Percentiles rank a stretch among this genome's conserved stretches.
phyloP scores from a whole-genome alignment of 64 coral and sea anemone species.

The Porites lutea region DNA sequence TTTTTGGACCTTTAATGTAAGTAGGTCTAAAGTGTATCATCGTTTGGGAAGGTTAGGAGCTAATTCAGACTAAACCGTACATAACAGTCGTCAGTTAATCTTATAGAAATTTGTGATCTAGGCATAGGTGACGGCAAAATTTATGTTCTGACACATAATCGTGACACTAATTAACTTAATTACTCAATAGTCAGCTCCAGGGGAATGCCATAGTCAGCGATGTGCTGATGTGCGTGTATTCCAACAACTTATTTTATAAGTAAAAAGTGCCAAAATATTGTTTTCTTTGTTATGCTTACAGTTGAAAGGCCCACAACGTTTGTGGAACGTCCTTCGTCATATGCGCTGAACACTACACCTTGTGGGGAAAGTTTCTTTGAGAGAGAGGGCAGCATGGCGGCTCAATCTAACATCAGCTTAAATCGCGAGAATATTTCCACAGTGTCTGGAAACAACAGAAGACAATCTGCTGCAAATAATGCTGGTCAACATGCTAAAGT shows the following conservation, averaged over 20 bases:
- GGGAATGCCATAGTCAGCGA: too few species aligned
- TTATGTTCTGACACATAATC: too few species aligned
- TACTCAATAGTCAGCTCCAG: too few species aligned
- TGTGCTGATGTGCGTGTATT: too few species aligned
- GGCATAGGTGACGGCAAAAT: too few species aligned
- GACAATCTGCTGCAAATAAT: neutral
- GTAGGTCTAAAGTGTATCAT: too few species aligned
- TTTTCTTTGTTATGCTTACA: neutral
- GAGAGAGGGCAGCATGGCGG: neutral
- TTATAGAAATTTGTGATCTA: too few species aligned
- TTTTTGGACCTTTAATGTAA: too few species aligned
- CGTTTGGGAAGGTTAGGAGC: too few species aligned
- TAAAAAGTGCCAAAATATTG: neutral
- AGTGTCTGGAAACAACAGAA: neutral
- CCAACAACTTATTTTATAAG: neutral
- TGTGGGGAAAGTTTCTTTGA: constrained; percentile 18
- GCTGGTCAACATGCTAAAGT: neutral
- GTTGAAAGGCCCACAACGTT: neutral
- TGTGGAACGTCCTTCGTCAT: neutral
- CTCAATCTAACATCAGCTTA: neutral
- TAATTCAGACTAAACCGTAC: too few species aligned
- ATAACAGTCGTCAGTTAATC: too few species aligned
- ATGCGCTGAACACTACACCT: neutral
- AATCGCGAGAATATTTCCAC: neutral
- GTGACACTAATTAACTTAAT: too few species aligned